phyloP scores from a whole-genome alignment of 1,140 invertebrate genomes.

The Olivierus martensii region DNA sequence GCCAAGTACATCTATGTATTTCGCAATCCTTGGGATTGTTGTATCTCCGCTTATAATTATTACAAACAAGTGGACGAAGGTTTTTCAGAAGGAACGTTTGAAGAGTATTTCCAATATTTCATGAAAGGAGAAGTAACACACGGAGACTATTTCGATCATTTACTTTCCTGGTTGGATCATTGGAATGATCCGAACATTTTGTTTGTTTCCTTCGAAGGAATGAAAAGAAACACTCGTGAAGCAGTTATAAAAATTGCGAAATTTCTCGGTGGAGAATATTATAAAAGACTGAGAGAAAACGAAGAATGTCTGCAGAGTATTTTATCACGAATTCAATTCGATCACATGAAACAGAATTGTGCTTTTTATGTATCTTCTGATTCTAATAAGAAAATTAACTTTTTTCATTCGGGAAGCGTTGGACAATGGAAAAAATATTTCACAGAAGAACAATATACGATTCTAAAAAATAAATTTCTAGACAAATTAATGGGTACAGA shows the following conservation, averaged over 20 bases:
- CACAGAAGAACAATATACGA: slow-evolving; percentile 27
- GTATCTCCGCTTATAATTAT: no score
- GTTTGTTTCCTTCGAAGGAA: slow-evolving; percentile 11
- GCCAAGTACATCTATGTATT: no score
- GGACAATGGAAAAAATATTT: slow-evolving; percentile 37
- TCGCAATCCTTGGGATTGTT: no score
- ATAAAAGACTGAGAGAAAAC: slow-evolving; percentile 1
- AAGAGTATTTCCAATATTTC: not conserved
- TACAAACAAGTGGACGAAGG: not conserved
- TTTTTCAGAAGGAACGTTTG: not conserved
- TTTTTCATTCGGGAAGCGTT: slow-evolving; percentile 33
- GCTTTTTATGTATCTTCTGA: not conserved
- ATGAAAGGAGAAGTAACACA: not conserved
- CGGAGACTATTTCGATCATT: slow-evolving; percentile 11
- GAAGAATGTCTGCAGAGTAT: not conserved
- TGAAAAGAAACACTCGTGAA: not conserved
- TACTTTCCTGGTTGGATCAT: slow-evolving; percentile 7
- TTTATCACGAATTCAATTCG: not conserved
- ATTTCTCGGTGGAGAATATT: slow-evolving; percentile 28
- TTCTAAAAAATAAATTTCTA: slow-evolving; percentile 24
- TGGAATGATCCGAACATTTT: slow-evolving; percentile 3
- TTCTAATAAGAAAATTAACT: slow-evolving; percentile 19
- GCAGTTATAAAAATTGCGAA: not conserved
- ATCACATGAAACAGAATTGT: no score
- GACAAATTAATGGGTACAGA: not conserved